Evolutionary conservation across 2,797 vertebrate genomes (phyloP).

Genomic region (Emydoidea blandingii): DNA sequence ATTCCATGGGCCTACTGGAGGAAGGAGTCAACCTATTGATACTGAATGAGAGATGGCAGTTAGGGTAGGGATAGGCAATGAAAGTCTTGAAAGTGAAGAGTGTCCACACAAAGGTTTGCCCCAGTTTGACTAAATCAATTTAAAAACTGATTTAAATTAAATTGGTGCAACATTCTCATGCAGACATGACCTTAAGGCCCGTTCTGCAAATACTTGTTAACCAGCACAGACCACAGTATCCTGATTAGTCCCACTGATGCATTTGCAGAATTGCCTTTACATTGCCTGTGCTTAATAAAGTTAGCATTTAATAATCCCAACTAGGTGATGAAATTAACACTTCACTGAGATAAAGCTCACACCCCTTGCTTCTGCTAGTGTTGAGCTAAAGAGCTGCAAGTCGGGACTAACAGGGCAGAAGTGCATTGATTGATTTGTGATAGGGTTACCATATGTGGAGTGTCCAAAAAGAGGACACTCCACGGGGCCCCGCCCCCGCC

Average conservation of each 20-base stretch:
- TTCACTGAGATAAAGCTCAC: neutral
- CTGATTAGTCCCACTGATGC: neutral
- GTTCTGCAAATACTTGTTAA: neutral
- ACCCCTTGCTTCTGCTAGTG: neutral
- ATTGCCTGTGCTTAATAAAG: conserved; percentile 31
- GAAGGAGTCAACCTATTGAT: neutral
- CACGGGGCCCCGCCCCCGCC: no score
- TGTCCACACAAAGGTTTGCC: neutral
- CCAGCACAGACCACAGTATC: neutral
- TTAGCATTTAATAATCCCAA: neutral
- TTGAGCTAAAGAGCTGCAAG: neutral
- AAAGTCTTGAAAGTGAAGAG: neutral
- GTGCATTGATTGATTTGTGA: neutral
- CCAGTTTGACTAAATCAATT: neutral
- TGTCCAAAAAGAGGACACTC: no score
- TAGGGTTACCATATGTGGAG: no score
- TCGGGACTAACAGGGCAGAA: neutral
- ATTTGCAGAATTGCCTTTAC: conserved; percentile 38
- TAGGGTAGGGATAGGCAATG: neutral
- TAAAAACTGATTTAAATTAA: neutral
- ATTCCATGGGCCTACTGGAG: neutral
- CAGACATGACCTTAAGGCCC: neutral
- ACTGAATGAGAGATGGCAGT: neutral
- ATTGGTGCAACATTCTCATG: conserved; percentile 8
- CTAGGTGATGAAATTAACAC: conserved; percentile 44